These are phyloP conservation scores for Agonum fuliginosum DNA, from an alignment of 2,888 invertebrate species.

Conservation along the genomic window DNA sequence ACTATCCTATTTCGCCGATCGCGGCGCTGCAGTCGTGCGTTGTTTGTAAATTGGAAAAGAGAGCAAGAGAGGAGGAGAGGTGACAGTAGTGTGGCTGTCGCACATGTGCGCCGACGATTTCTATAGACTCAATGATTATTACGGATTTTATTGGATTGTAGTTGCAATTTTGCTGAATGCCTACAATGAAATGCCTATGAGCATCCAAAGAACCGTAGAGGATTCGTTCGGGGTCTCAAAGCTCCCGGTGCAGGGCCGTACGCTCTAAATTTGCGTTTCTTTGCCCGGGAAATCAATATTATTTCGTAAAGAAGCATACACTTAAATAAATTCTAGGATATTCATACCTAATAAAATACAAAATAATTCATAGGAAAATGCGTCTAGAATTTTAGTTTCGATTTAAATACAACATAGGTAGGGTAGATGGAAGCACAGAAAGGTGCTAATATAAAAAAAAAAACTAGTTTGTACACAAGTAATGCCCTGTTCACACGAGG, in stretches of 20 bases:
- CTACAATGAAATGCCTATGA: slow-evolving; percentile 39
- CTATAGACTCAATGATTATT: slow-evolving; percentile 46
- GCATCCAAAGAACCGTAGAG: not conserved
- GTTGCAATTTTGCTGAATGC: slow-evolving; percentile 38
- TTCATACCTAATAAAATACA: too few relatives aligned
- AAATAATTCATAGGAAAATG: too few relatives aligned
- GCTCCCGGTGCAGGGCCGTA: not conserved
- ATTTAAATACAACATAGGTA: too few relatives aligned
- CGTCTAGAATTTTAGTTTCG: too few relatives aligned
- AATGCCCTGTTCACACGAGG: too few relatives aligned
- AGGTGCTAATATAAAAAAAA: too few relatives aligned
- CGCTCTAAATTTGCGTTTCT: not conserved
- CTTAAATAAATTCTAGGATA: too few relatives aligned
- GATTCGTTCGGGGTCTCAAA: slow-evolving; percentile 15
- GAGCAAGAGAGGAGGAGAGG: not conserved
- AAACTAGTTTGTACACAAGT: too few relatives aligned
- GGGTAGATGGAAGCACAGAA: too few relatives aligned
- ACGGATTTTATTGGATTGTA: slow-evolving; percentile 45
- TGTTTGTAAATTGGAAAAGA: slow-evolving; percentile 29
- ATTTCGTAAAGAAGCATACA: too few relatives aligned
- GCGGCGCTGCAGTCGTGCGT: not conserved
- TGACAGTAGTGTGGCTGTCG: not conserved
- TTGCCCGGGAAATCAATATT: too few relatives aligned
- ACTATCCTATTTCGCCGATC: not conserved
- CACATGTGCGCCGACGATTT: slow-evolving; percentile 29